Conservation (phyloP, 2,797 vertebrate species). For the Coranthus polyacanthus region DNA sequence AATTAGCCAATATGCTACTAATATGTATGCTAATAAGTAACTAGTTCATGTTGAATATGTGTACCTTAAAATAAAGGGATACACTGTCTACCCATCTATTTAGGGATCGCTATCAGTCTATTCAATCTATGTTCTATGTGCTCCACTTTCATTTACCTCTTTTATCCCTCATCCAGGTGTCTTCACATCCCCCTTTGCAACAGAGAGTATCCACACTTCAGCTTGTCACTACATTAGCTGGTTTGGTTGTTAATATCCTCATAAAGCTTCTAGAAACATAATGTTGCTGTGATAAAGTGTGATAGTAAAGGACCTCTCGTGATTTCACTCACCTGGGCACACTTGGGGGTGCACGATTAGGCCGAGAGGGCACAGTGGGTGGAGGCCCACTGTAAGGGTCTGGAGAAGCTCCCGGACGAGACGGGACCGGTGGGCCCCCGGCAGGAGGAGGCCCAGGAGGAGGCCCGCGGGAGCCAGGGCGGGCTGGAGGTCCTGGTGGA, state of each 20-base stretch:
- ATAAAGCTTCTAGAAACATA: background rate
- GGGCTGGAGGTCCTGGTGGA: constrained; percentile 92
- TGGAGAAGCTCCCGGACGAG: constrained; percentile 95
- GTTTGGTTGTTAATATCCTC: constrained; percentile 19
- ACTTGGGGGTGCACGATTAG: constrained; percentile 96
- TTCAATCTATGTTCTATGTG: constrained; percentile 37
- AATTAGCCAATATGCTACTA: no score
- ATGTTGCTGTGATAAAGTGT: background rate
- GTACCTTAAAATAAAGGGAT: no score
- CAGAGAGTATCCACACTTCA: constrained; percentile 69
- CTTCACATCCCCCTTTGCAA: constrained; percentile 78
- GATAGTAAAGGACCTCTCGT: background rate
- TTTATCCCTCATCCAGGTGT: constrained; percentile 64
- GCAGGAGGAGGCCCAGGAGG: constrained; percentile 93
- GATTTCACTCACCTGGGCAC: constrained; percentile 94
- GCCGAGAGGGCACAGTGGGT: constrained; percentile 96
- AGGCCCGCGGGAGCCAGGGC: constrained; percentile 93
- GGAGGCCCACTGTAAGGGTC: constrained; percentile 95
- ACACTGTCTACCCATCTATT: constrained; percentile 26
- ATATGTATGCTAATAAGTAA: no score
- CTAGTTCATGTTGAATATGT: no score
- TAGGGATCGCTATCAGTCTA: constrained; percentile 39
- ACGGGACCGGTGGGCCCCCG: constrained; percentile 94
- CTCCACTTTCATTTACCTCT: constrained; percentile 69
- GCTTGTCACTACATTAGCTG: constrained; percentile 30